These are phyloP conservation scores for Furnarius figulus DNA, from an alignment of 2,113 vertebrate species.

Conservation along the genomic window DNA sequence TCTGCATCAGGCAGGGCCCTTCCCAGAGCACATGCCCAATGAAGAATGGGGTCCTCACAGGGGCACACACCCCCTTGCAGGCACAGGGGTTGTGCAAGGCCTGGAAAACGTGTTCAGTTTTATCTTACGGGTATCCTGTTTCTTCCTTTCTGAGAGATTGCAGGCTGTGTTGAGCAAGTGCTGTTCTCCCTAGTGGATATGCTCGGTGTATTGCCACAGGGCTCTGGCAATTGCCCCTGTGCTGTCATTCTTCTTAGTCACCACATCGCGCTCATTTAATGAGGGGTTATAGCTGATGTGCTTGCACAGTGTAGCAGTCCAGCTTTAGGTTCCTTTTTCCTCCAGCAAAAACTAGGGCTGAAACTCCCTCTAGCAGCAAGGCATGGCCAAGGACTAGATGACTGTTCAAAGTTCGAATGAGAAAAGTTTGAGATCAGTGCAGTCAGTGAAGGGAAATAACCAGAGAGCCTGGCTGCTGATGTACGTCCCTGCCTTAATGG, in stretches of 20 bases:
- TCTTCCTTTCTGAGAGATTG: background rate
- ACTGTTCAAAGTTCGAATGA: background rate
- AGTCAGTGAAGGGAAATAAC: background rate
- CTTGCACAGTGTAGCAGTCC: background rate
- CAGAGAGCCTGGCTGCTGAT: background rate
- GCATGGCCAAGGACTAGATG: background rate
- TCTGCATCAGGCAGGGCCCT: rapidly evolving
- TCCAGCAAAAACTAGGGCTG: background rate
- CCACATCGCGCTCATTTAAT: background rate
- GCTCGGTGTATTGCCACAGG: background rate
- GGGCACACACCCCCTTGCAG: background rate
- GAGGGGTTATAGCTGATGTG: background rate
- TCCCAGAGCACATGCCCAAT: background rate
- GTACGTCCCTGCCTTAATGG: background rate
- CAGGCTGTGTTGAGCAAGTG: background rate
- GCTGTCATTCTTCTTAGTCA: background rate
- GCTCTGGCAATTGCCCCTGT: background rate
- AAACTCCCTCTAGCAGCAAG: background rate
- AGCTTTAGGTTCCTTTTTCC: background rate
- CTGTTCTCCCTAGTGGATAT: background rate
- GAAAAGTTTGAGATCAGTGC: background rate
- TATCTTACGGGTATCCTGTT: rapidly evolving
- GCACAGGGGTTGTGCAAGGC: background rate
- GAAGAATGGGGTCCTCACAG: rapidly evolving
- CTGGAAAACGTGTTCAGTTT: background rate